phyloP scores from a whole-genome alignment of 2,797 vertebrate species.

The Amniataba percoides region DNA sequence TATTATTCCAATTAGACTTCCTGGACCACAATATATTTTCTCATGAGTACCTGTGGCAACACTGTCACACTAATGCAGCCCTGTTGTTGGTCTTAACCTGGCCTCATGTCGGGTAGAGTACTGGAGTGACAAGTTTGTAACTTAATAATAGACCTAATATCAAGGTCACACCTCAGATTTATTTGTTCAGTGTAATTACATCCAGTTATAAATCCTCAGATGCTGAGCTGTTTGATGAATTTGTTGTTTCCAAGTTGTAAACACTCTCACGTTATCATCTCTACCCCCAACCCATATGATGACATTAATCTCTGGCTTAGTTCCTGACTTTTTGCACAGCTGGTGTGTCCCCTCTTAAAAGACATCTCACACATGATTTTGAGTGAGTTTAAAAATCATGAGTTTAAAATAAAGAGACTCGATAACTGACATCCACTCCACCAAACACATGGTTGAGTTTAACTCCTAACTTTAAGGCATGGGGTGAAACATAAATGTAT shows the following conservation, averaged over 20 bases:
- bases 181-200: background rate
- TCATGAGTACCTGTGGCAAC: background rate
- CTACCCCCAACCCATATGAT: slow-evolving; percentile 1
- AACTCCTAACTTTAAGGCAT: background rate
- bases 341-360: background rate
- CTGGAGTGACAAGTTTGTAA: background rate
- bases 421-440: background rate
- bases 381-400: too few relatives aligned
- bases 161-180: slow-evolving; percentile 4
- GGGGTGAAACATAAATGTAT: background rate
- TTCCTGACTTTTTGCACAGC: slow-evolving; percentile 5
- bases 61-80: background rate
- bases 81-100: slow-evolving; percentile 14
- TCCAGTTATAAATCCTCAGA: background rate
- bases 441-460: background rate
- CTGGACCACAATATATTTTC: background rate
- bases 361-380: background rate
- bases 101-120: background rate
- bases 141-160: background rate
- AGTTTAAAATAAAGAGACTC: too few relatives aligned
- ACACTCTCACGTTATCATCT: slow-evolving; percentile 9
- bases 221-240: slow-evolving; percentile 9
- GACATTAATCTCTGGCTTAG: background rate
- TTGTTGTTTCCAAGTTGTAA: background rate
- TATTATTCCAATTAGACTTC: background rate